phyloP scores from a whole-genome alignment of 35 echinoderm and acorn worm species.

The Diadema setosum region DNA sequence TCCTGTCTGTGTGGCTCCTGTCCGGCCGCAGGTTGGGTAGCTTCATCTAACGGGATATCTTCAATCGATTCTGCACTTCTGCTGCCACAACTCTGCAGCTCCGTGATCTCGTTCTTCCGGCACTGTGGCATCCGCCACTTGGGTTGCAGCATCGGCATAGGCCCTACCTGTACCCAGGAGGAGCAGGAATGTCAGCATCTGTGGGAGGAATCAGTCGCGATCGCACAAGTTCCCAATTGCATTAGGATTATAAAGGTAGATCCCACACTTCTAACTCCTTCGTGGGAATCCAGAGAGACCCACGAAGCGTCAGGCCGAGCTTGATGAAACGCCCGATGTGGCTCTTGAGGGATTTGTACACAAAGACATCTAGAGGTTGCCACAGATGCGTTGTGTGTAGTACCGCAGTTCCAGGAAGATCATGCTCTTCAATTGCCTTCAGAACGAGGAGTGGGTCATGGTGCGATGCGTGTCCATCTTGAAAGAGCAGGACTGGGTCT shows the following conservation, averaged over 20 bases:
- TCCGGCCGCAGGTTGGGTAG: too few relatives aligned
- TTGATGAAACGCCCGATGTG: neutral
- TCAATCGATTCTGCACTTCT: too few relatives aligned
- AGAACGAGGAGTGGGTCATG: too few relatives aligned
- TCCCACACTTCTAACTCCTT: neutral
- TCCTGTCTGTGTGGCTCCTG: too few relatives aligned
- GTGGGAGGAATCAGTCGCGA: neutral
- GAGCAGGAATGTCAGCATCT: neutral
- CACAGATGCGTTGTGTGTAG: neutral
- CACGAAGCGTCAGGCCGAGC: neutral
- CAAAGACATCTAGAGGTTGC: neutral
- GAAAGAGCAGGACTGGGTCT: too few relatives aligned
- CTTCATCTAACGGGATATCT: too few relatives aligned
- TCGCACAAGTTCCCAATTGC: neutral
- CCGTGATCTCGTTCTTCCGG: neutral
- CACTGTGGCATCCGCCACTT: neutral
- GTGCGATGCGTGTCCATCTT: too few relatives aligned
- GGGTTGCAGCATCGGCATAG: neutral
- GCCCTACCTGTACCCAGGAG: too few relatives aligned
- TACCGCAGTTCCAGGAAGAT: neutral
- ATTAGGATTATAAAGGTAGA: neutral
- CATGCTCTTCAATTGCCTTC: too few relatives aligned
- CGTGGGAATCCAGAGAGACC: neutral
- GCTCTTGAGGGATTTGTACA: neutral
- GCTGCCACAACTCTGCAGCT: too few relatives aligned